These are phyloP conservation scores for Andrena dorsata DNA, from an alignment of 2,888 invertebrate species.

Conservation along the genomic window DNA sequence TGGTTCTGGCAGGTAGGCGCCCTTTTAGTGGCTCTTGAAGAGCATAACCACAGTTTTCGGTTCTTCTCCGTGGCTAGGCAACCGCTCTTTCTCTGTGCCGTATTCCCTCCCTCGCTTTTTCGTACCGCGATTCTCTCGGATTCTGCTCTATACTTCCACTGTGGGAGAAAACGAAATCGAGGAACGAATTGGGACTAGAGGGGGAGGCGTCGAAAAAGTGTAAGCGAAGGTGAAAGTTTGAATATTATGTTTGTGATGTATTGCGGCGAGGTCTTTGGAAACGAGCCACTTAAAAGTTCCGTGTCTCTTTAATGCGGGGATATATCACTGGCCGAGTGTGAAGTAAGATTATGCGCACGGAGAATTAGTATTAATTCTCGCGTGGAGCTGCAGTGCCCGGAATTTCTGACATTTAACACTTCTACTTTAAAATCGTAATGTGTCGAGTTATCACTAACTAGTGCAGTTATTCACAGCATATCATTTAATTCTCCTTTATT, in stretches of 20 bases:
- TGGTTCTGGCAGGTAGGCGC: constrained; percentile 84
- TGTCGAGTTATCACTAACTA: no score
- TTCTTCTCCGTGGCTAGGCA: constrained; percentile 68
- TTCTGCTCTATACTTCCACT: constrained; percentile 32
- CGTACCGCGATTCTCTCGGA: constrained; percentile 43
- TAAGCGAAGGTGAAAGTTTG: constrained; percentile 37
- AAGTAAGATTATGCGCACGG: background rate
- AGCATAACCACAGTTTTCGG: constrained; percentile 78
- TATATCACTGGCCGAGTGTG: constrained; percentile 16
- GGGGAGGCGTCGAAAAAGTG: background rate
- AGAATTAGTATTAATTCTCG: constrained; percentile 7
- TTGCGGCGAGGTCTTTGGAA: background rate
- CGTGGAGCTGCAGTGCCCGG: background rate
- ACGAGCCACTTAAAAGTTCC: constrained; percentile 24
- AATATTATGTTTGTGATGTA: constrained; percentile 14
- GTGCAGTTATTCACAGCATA: no score
- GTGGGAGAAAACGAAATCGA: constrained; percentile 42
- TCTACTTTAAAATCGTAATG: no score
- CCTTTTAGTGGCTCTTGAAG: constrained; percentile 79
- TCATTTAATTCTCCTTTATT: no score
- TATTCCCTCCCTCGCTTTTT: constrained; percentile 55
- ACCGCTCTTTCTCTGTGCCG: constrained; percentile 61
- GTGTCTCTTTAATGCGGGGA: constrained; percentile 24
- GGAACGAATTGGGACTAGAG: background rate
- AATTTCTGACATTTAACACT: no score